phyloP scores from a whole-genome alignment of 2,797 vertebrate species.

The Artibeus lituratus region DNA sequence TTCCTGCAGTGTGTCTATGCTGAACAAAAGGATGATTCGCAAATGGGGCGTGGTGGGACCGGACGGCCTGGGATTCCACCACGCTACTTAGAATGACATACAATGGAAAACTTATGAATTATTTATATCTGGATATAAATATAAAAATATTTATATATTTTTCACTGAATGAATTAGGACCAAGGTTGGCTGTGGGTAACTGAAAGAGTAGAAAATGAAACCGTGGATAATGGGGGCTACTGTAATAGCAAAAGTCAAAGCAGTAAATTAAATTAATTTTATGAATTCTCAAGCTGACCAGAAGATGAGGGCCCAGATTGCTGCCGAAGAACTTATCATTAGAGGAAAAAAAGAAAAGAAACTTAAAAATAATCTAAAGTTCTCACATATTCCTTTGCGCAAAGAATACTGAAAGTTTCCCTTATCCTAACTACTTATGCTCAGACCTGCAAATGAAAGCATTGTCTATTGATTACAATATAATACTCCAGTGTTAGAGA shows the following conservation, averaged over 20 bases:
- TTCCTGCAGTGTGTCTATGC: no score
- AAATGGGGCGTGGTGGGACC: not conserved
- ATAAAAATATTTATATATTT: no score
- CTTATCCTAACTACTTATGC: not conserved
- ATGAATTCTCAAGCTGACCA: conserved; percentile 39
- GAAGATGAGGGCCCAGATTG: conserved; percentile 46
- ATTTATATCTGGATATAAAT: not conserved
- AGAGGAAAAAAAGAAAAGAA: not conserved
- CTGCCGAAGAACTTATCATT: not conserved
- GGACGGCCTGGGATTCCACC: not conserved
- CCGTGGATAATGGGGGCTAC: not conserved
- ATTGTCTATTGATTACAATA: not conserved
- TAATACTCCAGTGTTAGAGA: not conserved
- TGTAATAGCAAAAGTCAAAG: not conserved
- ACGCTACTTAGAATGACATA: not conserved
- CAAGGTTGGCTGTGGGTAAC: not conserved
- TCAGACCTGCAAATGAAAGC: not conserved
- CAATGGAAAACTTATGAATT: not conserved
- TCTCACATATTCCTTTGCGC: not conserved
- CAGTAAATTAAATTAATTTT: not conserved
- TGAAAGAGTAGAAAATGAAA: not conserved
- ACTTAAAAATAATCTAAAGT: not conserved
- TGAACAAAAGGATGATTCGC: not conserved
- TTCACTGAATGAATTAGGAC: not conserved
- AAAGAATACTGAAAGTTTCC: not conserved